Evolutionary conservation across 2,888 invertebrate species (phyloP), one percentile per base, ranked within the genome.

Genomic region (Nudaria mundana): DNA sequence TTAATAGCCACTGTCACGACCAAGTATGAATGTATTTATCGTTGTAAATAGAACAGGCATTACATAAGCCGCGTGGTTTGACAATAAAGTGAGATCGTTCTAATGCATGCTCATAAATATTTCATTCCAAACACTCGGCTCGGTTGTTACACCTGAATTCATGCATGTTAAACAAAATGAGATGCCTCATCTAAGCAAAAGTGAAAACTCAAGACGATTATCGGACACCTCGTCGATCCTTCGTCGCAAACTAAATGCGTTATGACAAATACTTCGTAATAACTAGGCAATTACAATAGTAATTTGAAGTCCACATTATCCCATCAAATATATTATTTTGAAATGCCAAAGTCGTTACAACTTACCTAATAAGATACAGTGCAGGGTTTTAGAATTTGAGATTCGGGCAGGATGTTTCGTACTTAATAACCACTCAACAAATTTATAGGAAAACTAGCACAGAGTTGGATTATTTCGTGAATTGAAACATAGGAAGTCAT

Each of bases 71-170:
- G 43, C 33, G 48, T 52, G 47, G 53, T 61, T 59, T 53, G 61
- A 67, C 55, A 64, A 60, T 51, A 61, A 62, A 68, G 75, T 71
- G 76, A 76, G 76, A 76, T 72, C 70, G 62, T 40, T 53, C 43
- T 46, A 55, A 49, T 59, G 59, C 49, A 52, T 30, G 37, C 65
- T 79, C 62, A 80, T 81, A 64, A 72, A 80, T 82, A 76, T 78
- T 80, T 65, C 68, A 78, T 66, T 47, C 56, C 51, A 51, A 63
- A 67, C 66, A 56, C 60, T 58, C 61, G 14, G 14, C 53, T 46
- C 71, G 85, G 84, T 81, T 81, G 73, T 81, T 85, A 78, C 78
- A 76, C 85, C 73, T 73, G 72, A 81, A 80, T 79, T 69, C 72
- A 76, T 74, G 74, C 74, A 74, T 79, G 69, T 61, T 58, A 62